Percentiles rank a stretch among this genome's conserved stretches.
These are phyloP conservation scores for Apotomis betuletana DNA, from an alignment of 2,888 invertebrate genomes.

Conservation along the genomic window DNA sequence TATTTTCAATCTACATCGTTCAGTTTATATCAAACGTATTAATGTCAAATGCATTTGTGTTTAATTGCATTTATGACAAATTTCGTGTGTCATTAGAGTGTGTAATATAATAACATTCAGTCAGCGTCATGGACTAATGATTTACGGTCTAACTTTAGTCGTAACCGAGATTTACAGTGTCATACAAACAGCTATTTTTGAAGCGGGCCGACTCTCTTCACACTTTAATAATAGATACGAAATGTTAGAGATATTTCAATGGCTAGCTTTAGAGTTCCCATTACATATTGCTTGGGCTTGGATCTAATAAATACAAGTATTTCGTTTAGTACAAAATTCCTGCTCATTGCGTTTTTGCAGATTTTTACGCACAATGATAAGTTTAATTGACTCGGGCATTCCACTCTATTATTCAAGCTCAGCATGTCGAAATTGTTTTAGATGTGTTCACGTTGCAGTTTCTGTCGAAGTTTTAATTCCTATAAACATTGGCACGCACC, in stretches of 20 bases:
- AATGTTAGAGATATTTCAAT: slow-evolving; percentile 72
- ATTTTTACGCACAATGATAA: background rate
- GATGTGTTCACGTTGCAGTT: slow-evolving; percentile 14
- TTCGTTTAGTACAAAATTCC: background rate
- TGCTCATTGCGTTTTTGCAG: background rate
- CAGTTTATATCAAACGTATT: slow-evolving; percentile 27
- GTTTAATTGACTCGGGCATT: background rate
- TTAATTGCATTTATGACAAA: slow-evolving; percentile 68
- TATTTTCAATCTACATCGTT: slow-evolving; percentile 24
- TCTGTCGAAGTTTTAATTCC: slow-evolving; percentile 47
- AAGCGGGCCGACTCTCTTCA: slow-evolving; percentile 73
- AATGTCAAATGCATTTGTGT: slow-evolving; percentile 51
- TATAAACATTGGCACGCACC: slow-evolving; percentile 70
- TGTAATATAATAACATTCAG: slow-evolving; percentile 77
- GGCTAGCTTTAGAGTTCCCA: slow-evolving; percentile 64
- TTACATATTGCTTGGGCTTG: slow-evolving; percentile 64
- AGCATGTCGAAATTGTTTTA: background rate
- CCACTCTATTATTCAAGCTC: background rate
- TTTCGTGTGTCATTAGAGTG: slow-evolving; percentile 61
- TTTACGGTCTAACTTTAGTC: slow-evolving; percentile 74
- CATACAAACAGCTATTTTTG: slow-evolving; percentile 75
- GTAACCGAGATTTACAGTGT: slow-evolving; percentile 78
- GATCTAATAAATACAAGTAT: background rate
- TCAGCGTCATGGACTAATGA: slow-evolving; percentile 63
- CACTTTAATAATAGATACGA: slow-evolving; percentile 78